Evolutionary conservation across 2,113 vertebrate genomes (phyloP).

Genomic region (Herpailurus yagouaroundi): DNA sequence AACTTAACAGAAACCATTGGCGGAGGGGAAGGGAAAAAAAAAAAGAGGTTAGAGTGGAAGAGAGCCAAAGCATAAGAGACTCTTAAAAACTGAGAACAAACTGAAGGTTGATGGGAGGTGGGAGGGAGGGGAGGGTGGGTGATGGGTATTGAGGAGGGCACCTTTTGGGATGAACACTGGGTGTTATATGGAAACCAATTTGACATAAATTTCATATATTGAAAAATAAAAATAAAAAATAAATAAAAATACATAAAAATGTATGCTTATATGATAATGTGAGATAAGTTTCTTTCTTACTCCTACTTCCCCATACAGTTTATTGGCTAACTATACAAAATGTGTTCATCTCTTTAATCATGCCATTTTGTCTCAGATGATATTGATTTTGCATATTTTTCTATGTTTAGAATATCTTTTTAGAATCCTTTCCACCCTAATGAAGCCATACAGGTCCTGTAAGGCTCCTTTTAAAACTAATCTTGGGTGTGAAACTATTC

Average conservation of each 20-base stretch:
- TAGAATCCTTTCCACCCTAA: not conserved
- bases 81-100: too few species aligned
- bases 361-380: not conserved
- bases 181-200: too few species aligned
- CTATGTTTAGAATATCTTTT: not conserved
- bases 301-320: not conserved
- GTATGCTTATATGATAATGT: not conserved
- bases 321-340: not conserved
- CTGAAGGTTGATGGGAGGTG: too few species aligned
- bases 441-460: not conserved
- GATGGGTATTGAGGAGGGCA: too few species aligned
- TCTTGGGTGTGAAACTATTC: not conserved
- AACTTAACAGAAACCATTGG: too few species aligned
- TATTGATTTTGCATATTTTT: not conserved
- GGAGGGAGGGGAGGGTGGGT: too few species aligned
- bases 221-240: too few species aligned
- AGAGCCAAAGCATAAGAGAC: too few species aligned
- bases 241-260: not conserved
- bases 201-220: too few species aligned
- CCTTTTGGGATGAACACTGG: too few species aligned
- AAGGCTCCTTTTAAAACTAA: not conserved
- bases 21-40: too few species aligned
- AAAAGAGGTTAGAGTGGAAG: too few species aligned
- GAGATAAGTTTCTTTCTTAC: not conserved
- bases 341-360: not conserved